Evolutionary conservation across 2,797 vertebrate species (phyloP).

Genomic region (Sternarchorhynchus goeldii): DNA sequence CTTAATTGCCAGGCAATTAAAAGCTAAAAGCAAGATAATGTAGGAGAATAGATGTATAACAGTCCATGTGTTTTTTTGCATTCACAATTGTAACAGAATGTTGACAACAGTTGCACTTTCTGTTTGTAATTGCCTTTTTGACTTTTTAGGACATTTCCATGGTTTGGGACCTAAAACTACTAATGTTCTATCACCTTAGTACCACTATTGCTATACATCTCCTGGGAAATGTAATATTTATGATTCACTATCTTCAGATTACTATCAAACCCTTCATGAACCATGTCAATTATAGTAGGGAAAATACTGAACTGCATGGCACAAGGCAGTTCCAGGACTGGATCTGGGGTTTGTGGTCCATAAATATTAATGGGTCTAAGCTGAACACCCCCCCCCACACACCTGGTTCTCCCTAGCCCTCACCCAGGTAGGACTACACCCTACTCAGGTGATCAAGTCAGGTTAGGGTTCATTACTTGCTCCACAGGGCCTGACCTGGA

Average conservation of each 20-base stretch:
- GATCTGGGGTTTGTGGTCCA: no score
- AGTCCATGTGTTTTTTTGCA: conserved; percentile 7
- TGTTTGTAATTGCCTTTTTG: conserved; percentile 40
- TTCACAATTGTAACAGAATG: conserved; percentile 43
- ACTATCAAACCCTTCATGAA: background rate
- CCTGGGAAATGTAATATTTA: background rate
- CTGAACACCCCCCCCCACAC: conserved; percentile 53
- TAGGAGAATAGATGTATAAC: conserved; percentile 46
- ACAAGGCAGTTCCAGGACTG: conserved; percentile 7
- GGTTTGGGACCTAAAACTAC: background rate
- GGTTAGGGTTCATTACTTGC: conserved; percentile 69
- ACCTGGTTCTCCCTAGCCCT: conserved; percentile 74
- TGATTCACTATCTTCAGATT: no score
- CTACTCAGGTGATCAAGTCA: conserved; percentile 41
- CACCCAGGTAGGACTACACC: conserved; percentile 67
- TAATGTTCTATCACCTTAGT: background rate
- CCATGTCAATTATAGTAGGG: background rate
- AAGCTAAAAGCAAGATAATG: conserved; percentile 53
- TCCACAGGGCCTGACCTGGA: conserved; percentile 59
- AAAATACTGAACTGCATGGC: background rate
- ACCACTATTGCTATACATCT: background rate
- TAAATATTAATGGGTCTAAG: conserved; percentile 39
- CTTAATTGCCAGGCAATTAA: conserved; percentile 65
- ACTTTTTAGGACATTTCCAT: conserved; percentile 18
- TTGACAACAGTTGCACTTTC: conserved; percentile 40